phyloP scores from a whole-genome alignment of 2,113 vertebrate genomes.

The Mobula birostris region DNA sequence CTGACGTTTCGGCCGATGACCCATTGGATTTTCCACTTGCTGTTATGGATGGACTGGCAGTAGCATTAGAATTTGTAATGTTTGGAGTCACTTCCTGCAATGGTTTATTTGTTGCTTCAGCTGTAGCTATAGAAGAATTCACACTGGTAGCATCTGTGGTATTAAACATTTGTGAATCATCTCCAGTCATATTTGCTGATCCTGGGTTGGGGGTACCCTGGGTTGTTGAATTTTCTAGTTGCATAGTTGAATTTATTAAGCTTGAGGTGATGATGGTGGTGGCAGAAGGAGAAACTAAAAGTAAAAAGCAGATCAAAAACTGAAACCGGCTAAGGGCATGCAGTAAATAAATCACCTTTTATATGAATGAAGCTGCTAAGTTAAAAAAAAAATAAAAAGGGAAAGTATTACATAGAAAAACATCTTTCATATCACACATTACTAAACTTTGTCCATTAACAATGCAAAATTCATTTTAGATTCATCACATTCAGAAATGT shows the following conservation, averaged over 20 bases:
- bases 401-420: slow-evolving; percentile 32
- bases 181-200: background rate
- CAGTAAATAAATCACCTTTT: background rate
- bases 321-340: slow-evolving; percentile 31
- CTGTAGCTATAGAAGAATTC: slow-evolving; percentile 11
- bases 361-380: background rate
- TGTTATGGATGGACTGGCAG: background rate
- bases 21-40: slow-evolving; percentile 8
- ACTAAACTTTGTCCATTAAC: background rate
- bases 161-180: slow-evolving; percentile 27
- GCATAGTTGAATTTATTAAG: slow-evolving; percentile 20
- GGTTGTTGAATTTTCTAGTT: background rate
- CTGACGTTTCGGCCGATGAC: slow-evolving; percentile 12
- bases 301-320: slow-evolving; percentile 24
- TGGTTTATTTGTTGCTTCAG: background rate
- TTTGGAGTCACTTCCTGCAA: slow-evolving; percentile 27
- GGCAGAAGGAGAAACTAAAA: slow-evolving; percentile 35
- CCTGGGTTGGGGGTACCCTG: slow-evolving; percentile 14
- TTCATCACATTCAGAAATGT: background rate
- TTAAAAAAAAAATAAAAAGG: slow-evolving; percentile 21
- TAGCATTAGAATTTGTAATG: slow-evolving; percentile 20
- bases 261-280: slow-evolving; percentile 23
- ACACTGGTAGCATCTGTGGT: background rate
- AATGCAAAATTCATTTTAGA: background rate
- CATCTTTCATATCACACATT: slow-evolving; percentile 18